Evolutionary conservation across 1,140 invertebrate species (phyloP), one percentile per base, ranked within the genome.

Genomic region (Danaus plexippus): DNA sequence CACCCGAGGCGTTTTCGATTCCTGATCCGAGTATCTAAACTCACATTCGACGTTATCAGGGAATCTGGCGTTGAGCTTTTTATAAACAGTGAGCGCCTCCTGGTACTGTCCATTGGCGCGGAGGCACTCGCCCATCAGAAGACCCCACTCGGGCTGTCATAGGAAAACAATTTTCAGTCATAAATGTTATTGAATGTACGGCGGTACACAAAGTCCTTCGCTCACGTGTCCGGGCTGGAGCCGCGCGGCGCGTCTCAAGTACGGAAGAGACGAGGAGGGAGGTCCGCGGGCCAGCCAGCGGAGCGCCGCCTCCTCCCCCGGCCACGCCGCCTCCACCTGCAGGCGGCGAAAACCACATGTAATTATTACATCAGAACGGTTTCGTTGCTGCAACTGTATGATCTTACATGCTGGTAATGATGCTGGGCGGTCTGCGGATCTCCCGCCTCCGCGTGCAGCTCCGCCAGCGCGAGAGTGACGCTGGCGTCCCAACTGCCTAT

Each of bases 1-100:
- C 4, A 32, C 22, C 5, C 7, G 22, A 32, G 5, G 22, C 22
- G 7, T 32, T 6, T 8, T 6, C 4, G 7, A 32, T 0, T 4
- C 22, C 7, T 32, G 7, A 8, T 32, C 22, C 22, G 7, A 4
- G 7, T 32, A 32, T 32, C 2, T 32, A n/a, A 12, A 73, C 79
- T 73, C 53, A 87, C 87, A 88, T 63, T 87, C 82, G 12, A 87
- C 70, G 55, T 87, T 85, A 59, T 88, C 85, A 1, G 85, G 85
- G 52, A 87, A 87, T 9, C 75, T 60, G 6, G 77, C 68, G 55
- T 87, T 87, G 48, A 87, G 75, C 52, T 83, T 86, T 58, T 87
- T 86, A 56, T 85, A 88, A 1, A 85, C 54, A 0, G 70, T 43
- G 0, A 88, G 69, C 4, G 87, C 87, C 53, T 88, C 85, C 51